phyloP scores from a whole-genome alignment of 1,140 invertebrate species.

The Thalassaphorura encarpata region DNA sequence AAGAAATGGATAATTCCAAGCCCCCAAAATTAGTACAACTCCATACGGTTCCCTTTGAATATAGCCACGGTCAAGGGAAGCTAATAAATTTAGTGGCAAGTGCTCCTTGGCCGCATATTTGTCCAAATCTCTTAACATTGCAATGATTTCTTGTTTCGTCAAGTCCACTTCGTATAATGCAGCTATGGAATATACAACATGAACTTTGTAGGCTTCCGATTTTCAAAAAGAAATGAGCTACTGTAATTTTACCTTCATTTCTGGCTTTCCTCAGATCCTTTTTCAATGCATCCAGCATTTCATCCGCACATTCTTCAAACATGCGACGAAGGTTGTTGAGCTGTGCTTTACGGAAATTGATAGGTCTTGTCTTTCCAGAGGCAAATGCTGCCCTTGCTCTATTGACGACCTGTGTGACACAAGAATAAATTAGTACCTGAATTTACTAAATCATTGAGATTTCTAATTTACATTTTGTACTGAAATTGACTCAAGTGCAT shows the following conservation, averaged over 20 bases:
- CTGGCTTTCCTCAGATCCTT: slow-evolving; percentile 19
- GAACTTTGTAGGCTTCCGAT: not conserved
- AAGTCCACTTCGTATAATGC: slow-evolving; percentile 23
- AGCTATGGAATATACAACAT: slow-evolving; percentile 4
- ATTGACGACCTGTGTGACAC: slow-evolving; percentile 2
- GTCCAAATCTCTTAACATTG: slow-evolving; percentile 12
- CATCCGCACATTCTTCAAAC: slow-evolving; percentile 13
- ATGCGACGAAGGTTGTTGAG: slow-evolving; percentile 7
- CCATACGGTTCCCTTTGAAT: slow-evolving; percentile 19
- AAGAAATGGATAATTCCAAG: slow-evolving; percentile 22
- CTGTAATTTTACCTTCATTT: slow-evolving; percentile 15
- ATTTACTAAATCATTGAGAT: no score
- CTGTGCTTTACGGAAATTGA: slow-evolving; percentile 5
- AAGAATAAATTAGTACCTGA: no score
- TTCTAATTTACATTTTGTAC: no score
- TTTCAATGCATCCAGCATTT: slow-evolving; percentile 17
- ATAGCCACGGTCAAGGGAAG: slow-evolving; percentile 13
- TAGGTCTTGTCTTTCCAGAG: not conserved
- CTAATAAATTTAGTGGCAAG: slow-evolving; percentile 18
- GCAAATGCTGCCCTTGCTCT: not conserved
- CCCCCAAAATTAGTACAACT: slow-evolving; percentile 11
- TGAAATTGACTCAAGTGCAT: no score
- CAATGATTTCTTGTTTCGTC: slow-evolving; percentile 13
- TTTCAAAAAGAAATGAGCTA: not conserved
- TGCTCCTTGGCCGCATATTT: slow-evolving; percentile 1